These are phyloP conservation scores for Furcifer pardalis DNA, from an alignment of 2,797 vertebrate genomes.

Conservation along the genomic window DNA sequence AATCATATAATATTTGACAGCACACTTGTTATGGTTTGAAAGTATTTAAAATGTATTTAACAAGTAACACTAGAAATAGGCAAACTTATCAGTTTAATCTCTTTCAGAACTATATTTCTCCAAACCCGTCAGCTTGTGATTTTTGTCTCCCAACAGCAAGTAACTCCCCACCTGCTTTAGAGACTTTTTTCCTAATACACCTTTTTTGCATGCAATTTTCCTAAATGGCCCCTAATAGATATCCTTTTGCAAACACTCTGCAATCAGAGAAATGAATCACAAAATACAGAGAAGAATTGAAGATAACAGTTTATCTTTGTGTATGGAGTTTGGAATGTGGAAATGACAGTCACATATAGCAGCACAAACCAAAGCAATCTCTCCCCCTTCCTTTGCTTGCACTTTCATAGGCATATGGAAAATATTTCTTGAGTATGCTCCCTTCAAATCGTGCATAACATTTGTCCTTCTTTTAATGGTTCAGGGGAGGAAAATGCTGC, in stretches of 20 bases:
- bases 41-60: not conserved
- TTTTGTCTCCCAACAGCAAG: not conserved
- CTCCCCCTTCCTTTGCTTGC: not conserved
- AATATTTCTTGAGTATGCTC: not conserved
- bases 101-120: not conserved
- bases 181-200: not conserved
- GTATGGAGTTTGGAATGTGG: not conserved
- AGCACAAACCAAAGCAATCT: not conserved
- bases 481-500: not conserved
- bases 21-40: not conserved
- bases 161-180: not conserved
- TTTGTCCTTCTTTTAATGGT: not conserved
- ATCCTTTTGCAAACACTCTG: not conserved
- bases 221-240: not conserved
- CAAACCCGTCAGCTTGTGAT: not conserved
- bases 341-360: not conserved
- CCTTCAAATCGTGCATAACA: not conserved
- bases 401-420: not conserved
- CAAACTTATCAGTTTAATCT: not conserved
- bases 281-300: not conserved
- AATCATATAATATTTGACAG: not conserved
- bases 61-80: not conserved
- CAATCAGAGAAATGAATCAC: not conserved
- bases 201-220: not conserved
- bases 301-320: not conserved